Conservation (phyloP, 2,797 vertebrate genomes). For the Falco novaeseelandiae region DNA sequence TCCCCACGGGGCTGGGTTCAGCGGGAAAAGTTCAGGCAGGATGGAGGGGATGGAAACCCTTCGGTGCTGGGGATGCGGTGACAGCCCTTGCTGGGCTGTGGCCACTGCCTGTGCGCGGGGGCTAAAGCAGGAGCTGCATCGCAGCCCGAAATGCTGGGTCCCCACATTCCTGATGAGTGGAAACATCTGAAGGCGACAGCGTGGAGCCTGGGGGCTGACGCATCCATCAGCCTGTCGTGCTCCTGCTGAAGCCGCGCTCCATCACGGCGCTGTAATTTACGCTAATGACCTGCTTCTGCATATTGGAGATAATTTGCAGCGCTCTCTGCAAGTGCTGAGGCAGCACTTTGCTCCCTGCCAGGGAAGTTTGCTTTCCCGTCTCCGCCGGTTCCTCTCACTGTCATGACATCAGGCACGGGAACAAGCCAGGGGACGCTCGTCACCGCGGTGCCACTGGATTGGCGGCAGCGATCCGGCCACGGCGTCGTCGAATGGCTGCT, state of each 20-base stretch:
- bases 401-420: rapidly evolving
- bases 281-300: background rate
- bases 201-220: background rate
- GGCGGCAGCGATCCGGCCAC: too few species aligned
- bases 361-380: background rate
- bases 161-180: rapidly evolving
- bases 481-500: background rate
- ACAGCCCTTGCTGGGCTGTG: background rate
- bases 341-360: background rate
- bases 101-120: rapidly evolving
- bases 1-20: rapidly evolving
- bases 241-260: background rate
- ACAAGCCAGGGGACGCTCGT: rapidly evolving
- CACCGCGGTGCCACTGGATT: rapidly evolving
- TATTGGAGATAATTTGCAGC: background rate
- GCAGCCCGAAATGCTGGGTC: rapidly evolving
- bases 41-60: background rate
- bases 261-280: background rate
- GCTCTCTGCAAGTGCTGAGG: background rate
- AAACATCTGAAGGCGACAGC: background rate
- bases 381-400: rapidly evolving
- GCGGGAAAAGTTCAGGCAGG: background rate
- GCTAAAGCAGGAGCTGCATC: background rate
- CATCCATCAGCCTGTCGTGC: background rate
- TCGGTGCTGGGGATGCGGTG: rapidly evolving